Base-by-base conservation (phyloP, 2,797 vertebrate species). In the Anabacerthia variegaticeps region DNA sequence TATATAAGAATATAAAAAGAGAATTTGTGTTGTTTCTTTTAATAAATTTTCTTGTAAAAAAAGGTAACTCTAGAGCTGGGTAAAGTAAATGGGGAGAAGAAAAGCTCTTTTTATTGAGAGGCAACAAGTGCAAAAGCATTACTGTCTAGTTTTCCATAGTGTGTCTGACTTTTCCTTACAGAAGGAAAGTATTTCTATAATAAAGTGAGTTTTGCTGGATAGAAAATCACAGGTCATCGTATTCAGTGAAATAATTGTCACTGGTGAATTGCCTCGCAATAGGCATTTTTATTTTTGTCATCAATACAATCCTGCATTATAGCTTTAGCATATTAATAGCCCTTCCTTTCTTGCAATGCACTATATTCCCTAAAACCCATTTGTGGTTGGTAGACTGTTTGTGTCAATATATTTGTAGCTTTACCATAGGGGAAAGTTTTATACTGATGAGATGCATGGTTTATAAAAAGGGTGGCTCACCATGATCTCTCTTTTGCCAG, bases 261-360 rank as follows among this genome's bases (percentile, higher is more conserved):
- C 34, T 71, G 76, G n/a, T 89, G 71, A 88, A 71, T 89, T 83
- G 27, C 24, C 32, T 92, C 56, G 74, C 32, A 87, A n/a, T 34
- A 73, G 37, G 9, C 2, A 3, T 85, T 92, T 85, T 30, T 72
- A 23, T 74, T 89, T 92, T 86, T 74, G 28, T 89, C 43, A 51
- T 79, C 75, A 85, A 71, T 89, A 23, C 3, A 9, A 34, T 68
- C 22, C 24, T 92, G 21, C 22, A 24, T 80, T 71, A 54, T 78
- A 77, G 15, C 30, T 74, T 74, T 63, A 58, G 65, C 13, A 6
- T 85, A 27, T 79, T 89, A 85, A 69, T 74, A 89, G n/a, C 30
- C n/a, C 85, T 87, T 92, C n/a, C 34, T 90, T 95, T 95, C 51
- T 81, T 90, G 49, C 26, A 88, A 36, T 86, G n/a, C 27, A 23